A percentile compares a stretch with the other conserved stretches of the same genome.
These are phyloP conservation scores for Scomber scombrus DNA, from an alignment of 2,113 vertebrate genomes.

Conservation along the genomic window DNA sequence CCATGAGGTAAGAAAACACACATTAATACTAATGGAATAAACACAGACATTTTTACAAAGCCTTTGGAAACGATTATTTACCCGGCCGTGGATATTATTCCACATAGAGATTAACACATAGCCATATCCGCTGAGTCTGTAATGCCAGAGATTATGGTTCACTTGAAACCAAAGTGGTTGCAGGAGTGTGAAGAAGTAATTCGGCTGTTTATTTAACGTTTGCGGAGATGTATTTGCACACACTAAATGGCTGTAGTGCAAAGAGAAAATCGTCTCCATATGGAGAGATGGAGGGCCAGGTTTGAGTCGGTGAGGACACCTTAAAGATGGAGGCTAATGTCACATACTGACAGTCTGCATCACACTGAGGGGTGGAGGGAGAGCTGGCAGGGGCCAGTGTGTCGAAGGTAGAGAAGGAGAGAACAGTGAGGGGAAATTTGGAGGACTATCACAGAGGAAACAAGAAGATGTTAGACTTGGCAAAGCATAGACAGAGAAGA, in stretches of 20 bases:
- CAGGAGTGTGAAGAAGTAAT: constrained; percentile 79
- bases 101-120: constrained; percentile 54
- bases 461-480: constrained; percentile 44
- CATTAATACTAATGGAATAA: constrained; percentile 61
- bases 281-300: constrained; percentile 63
- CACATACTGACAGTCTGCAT: constrained; percentile 52
- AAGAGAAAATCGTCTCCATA: constrained; percentile 79
- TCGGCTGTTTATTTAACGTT: constrained; percentile 79
- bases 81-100: constrained; percentile 59
- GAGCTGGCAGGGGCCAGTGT: constrained; percentile 37
- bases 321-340: constrained; percentile 64
- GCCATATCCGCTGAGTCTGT: constrained; percentile 45
- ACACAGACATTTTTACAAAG: constrained; percentile 58
- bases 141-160: constrained; percentile 68
- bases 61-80: constrained; percentile 63
- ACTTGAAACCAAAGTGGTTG: constrained; percentile 74
- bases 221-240: constrained; percentile 75
- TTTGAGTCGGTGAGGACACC: constrained; percentile 42
- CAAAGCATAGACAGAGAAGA: background rate
- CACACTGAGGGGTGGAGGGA: constrained; percentile 31
- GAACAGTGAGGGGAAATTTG: background rate
- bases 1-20: constrained; percentile 47
- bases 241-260: constrained; percentile 65
- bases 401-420: constrained; percentile 15
- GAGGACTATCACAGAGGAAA: constrained; percentile 13